Base-by-base conservation (phyloP, 1,140 invertebrate species). In the Nylanderia fulva region DNA sequence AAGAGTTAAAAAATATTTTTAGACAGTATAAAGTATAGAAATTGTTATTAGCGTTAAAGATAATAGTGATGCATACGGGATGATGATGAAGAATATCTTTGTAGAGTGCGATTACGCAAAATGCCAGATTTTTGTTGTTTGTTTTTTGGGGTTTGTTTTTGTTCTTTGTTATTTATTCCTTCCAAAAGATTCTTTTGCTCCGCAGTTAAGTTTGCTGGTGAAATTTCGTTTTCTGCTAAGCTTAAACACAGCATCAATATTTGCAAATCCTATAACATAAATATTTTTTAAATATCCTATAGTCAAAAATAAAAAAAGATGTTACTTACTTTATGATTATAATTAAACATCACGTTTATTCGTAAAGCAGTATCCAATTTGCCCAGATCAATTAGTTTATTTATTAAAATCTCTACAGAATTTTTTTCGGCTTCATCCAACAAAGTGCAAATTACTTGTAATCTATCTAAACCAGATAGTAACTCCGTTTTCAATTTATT, bases 161-260 rank as follows among this genome's bases (percentile, higher is more conserved):
- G 90, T 48, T 90, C 92, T 7, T 27, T 87, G 24, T 87, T 88
- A 18, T 85, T 84, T 29, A 21, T 27, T 29, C 92, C 91, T 4
- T 85, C 86, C 7, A 94, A 52, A 42, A 94, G 85, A 45, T 72
- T 71, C 89, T 88, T 90, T 77, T 94, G 92, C 72, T 94, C 91
- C 48, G 52, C 29, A 18, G 88, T 92, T 75, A 95, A 87, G 39
- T 94, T 80, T 77, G 91, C 91, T 18, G 94, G 94, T 21, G 79
- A 91, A 72, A 93, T 89, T 85, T 94, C 93, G 33, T 93, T 92
- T 56, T 95, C 94, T 27, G 93, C 94, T 52, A 95, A 84, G 77
- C 91, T 93, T 52, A 94, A 86, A 64, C 93, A 94, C 27, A 94
- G 63, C 90, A 94, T 91, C 48, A 95, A 66, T 29, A 93, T 90